phyloP scores from a whole-genome alignment of 2,797 vertebrate species.

The Trematocara caparti region DNA sequence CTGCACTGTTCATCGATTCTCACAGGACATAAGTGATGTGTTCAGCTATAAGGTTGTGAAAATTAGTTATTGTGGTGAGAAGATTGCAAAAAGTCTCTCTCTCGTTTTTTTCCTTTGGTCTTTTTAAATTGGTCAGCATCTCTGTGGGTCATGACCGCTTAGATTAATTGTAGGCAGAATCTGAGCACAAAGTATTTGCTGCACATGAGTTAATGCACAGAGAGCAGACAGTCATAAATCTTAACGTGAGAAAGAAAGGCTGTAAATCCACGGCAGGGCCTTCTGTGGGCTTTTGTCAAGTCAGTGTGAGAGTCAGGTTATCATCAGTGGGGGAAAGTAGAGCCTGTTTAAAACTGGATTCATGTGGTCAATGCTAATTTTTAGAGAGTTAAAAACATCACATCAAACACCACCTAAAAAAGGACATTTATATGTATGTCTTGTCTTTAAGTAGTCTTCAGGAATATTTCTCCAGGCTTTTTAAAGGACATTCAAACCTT shows the following conservation, averaged over 20 bases:
- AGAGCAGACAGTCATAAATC: constrained; percentile 31
- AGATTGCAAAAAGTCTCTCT: background rate
- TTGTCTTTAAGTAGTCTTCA: background rate
- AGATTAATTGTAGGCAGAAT: constrained; percentile 25
- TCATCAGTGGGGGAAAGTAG: background rate
- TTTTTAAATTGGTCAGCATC: background rate
- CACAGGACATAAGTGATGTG: background rate
- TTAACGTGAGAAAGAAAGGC: constrained; percentile 13
- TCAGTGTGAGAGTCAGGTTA: background rate
- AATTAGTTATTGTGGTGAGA: background rate
- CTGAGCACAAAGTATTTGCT: background rate
- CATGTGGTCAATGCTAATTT: background rate
- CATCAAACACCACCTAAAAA: background rate
- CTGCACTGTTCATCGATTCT: background rate
- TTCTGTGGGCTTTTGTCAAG: background rate
- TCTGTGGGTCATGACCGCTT: background rate
- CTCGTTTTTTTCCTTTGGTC: background rate
- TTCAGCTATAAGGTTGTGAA: background rate
- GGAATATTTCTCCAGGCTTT: background rate
- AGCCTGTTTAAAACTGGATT: background rate
- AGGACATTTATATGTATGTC: background rate
- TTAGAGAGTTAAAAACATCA: background rate
- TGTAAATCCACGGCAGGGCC: constrained; percentile 1
- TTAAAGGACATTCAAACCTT: background rate
- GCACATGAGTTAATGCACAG: background rate